These are phyloP conservation scores for Sebastes aleutianus DNA, from an alignment of 2,797 vertebrate species.

Conservation along the genomic window DNA sequence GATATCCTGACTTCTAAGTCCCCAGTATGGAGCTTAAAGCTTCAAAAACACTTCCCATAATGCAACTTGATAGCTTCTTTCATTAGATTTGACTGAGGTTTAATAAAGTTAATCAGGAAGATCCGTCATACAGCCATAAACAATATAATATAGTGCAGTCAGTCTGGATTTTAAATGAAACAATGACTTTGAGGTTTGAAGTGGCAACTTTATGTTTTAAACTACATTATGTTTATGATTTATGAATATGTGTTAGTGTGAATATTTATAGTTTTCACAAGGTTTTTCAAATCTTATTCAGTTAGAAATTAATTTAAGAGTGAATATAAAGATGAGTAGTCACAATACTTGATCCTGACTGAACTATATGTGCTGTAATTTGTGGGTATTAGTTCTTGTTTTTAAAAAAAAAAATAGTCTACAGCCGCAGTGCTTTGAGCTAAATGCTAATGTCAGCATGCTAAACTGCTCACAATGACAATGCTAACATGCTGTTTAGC, in stretches of 20 bases:
- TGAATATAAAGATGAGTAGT: not conserved
- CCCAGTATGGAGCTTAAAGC: not conserved
- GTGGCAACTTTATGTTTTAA: not conserved
- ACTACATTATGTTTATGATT: not conserved
- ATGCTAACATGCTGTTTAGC: not conserved
- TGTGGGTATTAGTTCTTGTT: not conserved
- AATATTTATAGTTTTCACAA: not conserved
- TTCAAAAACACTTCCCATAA: not conserved
- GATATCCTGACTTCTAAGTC: no score
- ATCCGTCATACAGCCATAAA: not conserved
- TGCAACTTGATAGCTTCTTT: not conserved
- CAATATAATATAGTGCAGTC: not conserved
- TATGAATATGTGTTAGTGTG: not conserved
- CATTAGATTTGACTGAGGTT: not conserved
- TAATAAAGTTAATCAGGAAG: not conserved
- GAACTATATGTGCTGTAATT: not conserved
- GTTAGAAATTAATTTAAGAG: not conserved
- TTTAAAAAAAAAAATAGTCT: not conserved
- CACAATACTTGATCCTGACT: not conserved
- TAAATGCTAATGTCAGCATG: not conserved
- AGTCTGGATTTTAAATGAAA: not conserved
- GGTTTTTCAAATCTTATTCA: not conserved
- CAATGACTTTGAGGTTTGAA: not conserved
- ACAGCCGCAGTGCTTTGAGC: rapidly evolving
- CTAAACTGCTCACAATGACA: not conserved